A percentile compares a stretch with the other conserved stretches of the same genome.
Conservation (phyloP, 2,113 vertebrate genomes). For the Pangasianodon gigas region DNA sequence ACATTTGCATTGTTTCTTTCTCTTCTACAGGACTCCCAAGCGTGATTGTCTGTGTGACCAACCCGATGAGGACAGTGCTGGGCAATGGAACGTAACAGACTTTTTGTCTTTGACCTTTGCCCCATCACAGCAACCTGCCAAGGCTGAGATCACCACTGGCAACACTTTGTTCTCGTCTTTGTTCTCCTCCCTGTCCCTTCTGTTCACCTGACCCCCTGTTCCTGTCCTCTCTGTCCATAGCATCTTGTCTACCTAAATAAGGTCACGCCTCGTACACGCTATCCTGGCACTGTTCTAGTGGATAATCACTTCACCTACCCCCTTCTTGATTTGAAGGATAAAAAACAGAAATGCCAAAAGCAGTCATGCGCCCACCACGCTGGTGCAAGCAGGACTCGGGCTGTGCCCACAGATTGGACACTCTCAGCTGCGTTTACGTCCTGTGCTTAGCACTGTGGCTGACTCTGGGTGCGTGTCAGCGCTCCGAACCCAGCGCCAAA, state of each 20-base stretch:
- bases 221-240: slow-evolving; percentile 21
- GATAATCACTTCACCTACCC: not conserved
- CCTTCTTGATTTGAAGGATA: not conserved
- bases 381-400: slow-evolving; percentile 24
- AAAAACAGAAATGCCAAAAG: not conserved
- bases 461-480: slow-evolving; percentile 74
- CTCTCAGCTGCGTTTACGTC: slow-evolving; percentile 66
- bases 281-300: not conserved
- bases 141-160: slow-evolving; percentile 55
- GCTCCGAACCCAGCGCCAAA: slow-evolving; percentile 71
- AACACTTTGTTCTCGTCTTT: slow-evolving; percentile 24
- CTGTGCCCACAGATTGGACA: slow-evolving; percentile 56
- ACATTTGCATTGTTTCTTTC: slow-evolving; percentile 18
- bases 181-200: slow-evolving; percentile 50
- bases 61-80: slow-evolving; percentile 54
- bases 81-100: slow-evolving; percentile 80
- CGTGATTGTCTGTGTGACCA: not conserved
- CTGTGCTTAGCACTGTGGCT: slow-evolving; percentile 72
- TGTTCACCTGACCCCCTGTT: slow-evolving; percentile 15
- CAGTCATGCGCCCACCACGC: slow-evolving; percentile 44
- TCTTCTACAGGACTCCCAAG: slow-evolving; percentile 24
- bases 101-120: slow-evolving; percentile 56
- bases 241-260: not conserved
- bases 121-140: slow-evolving; percentile 45
- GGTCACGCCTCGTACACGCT: not conserved